Evolutionary conservation across 2,797 vertebrate species (phyloP).

Genomic region (Labeo calbasu): DNA sequence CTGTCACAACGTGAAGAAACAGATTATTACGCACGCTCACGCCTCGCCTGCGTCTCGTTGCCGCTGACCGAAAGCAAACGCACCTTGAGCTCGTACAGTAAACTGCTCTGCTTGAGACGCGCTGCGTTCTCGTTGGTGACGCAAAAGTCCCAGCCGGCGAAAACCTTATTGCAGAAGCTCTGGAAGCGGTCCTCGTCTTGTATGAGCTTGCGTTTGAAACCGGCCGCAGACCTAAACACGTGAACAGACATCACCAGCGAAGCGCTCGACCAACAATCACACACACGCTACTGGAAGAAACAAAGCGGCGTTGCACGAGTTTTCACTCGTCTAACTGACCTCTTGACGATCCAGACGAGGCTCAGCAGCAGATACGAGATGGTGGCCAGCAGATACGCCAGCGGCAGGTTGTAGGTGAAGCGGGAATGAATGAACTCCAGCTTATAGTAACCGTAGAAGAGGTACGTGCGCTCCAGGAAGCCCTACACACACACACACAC

Average conservation of each 20-base stretch:
- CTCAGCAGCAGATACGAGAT: constrained; percentile 87
- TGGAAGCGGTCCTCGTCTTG: constrained; percentile 89
- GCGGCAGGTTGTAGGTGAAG: constrained; percentile 83
- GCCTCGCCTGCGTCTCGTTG: not conserved
- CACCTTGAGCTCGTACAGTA: constrained; percentile 90
- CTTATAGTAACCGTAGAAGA: constrained; percentile 94
- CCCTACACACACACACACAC: constrained; percentile 78
- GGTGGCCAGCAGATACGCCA: constrained; percentile 90
- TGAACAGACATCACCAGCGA: not conserved
- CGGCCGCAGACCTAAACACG: constrained; percentile 82
- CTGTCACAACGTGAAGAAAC: constrained; percentile 67
- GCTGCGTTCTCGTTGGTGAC: constrained; percentile 86
- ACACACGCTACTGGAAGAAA: not conserved
- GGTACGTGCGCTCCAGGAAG: constrained; percentile 89
- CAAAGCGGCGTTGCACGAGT: too few relatives aligned
- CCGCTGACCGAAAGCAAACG: not conserved
- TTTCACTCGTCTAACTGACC: constrained; percentile 64
- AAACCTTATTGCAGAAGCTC: constrained; percentile 97
- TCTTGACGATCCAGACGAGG: constrained; percentile 92
- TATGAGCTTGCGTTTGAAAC: constrained; percentile 89
- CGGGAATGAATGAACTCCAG: constrained; percentile 75
- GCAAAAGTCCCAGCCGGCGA: constrained; percentile 97
- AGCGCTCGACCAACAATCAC: not conserved
- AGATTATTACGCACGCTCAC: not conserved
- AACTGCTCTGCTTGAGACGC: constrained; percentile 84